phyloP scores from a whole-genome alignment of 1,140 invertebrate genomes.

The Prorops nasuta region DNA sequence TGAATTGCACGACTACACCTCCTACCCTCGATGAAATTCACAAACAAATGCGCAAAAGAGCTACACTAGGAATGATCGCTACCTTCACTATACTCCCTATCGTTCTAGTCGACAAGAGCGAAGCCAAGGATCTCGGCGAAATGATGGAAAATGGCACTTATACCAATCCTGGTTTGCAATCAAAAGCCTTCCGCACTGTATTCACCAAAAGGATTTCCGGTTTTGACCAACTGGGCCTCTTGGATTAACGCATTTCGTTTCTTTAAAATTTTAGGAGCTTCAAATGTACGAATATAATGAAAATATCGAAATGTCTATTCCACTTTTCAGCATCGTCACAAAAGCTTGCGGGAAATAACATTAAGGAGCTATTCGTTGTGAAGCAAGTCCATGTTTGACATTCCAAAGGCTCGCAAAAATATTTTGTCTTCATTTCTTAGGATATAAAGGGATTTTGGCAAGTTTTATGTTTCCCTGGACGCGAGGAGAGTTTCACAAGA shows the following conservation, averaged over 20 bases:
- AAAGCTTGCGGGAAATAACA: too few species aligned
- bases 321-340: too few species aligned
- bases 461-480: too few species aligned
- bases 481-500: too few species aligned
- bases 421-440: too few species aligned
- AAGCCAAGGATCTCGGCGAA: constrained; percentile 32
- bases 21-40: constrained; percentile 48
- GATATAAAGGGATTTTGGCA: too few species aligned
- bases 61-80: constrained; percentile 34
- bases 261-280: too few species aligned
- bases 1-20: constrained; percentile 43
- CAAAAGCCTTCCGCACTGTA: constrained; percentile 12
- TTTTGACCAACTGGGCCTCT: constrained; percentile 31
- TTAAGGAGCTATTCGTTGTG: too few species aligned
- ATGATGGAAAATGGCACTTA: constrained; percentile 21
- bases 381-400: too few species aligned
- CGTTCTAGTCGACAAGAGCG: constrained; percentile 29
- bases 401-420: too few species aligned
- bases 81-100: constrained; percentile 33
- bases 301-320: too few species aligned
- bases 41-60: constrained; percentile 33
- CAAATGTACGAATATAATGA: too few species aligned
- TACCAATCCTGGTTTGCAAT: constrained; percentile 21
- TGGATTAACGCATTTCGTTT: constrained; percentile 38
- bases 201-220: constrained; percentile 32